Conservation (phyloP, 1,140 invertebrate genomes). For the Semibalanus balanoides region DNA sequence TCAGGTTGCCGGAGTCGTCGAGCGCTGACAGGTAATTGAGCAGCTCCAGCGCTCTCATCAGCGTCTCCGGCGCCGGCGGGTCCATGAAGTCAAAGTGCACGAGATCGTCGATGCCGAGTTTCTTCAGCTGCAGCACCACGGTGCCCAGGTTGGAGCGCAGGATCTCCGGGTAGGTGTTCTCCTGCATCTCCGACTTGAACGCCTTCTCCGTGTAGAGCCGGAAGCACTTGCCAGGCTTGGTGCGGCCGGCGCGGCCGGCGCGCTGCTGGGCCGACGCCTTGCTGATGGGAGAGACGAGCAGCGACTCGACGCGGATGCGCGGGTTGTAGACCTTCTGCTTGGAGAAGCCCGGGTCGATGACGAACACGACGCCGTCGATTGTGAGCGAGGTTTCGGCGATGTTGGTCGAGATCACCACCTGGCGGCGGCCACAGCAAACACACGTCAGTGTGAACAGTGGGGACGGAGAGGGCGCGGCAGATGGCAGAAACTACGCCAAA, state of each 20-base stretch:
- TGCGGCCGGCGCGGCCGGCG: conserved; percentile 91
- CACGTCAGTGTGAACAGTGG: background rate
- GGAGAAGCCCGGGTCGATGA: conserved; percentile 99
- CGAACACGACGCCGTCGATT: conserved; percentile 99
- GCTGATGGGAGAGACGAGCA: conserved; percentile 95
- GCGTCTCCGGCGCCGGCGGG: conserved; percentile 97
- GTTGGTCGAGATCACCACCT: conserved; percentile 91
- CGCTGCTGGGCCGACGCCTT: conserved; percentile 99
- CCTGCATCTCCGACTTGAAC: conserved; percentile 98
- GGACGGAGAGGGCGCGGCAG: too few species aligned
- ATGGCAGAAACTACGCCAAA: too few species aligned
- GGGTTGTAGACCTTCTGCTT: conserved; percentile 99
- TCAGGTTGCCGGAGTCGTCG: conserved; percentile 83
- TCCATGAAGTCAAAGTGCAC: conserved; percentile 99
- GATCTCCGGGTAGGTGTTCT: conserved; percentile 99
- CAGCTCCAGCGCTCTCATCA: conserved; percentile 97
- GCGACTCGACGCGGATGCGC: conserved; percentile 88
- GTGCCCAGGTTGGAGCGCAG: conserved; percentile 89
- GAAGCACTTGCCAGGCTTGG: conserved; percentile 95
- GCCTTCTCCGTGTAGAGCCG: conserved; percentile 97
- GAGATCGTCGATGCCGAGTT: conserved; percentile 96
- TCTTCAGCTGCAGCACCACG: conserved; percentile 95
- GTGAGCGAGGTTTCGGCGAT: conserved; percentile 99
- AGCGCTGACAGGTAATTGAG: conserved; percentile 93
- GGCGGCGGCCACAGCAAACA: conserved; percentile 12